Evolutionary conservation across 2,113 vertebrate species (phyloP), one percentile per base, ranked within the genome.

Genomic region (Scartelaos histophorus): DNA sequence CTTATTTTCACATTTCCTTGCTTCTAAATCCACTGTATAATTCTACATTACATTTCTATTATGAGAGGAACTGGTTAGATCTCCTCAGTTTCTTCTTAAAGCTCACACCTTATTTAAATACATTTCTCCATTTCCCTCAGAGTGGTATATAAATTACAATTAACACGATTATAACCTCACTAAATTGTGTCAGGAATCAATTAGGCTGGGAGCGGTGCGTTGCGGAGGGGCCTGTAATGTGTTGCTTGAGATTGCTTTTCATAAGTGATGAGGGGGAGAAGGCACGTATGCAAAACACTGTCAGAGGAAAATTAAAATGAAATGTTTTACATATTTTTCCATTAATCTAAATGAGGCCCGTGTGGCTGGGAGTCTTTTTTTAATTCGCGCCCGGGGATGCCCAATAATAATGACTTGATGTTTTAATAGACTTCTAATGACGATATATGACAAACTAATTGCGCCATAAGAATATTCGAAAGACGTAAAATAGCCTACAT

Each of bases 321-420:
- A 94, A 95, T 90, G 91, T 90, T 94, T 95, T 94, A 93, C 94
- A 95, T 96, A 94, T 96, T 95, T 95, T 95, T 94, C 93, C 95
- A 97, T 97, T 96, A 95, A 96, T 97, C 94, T 95, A 94, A 94
- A 94, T 95, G 92, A 95, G 93, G 92, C 93, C 93, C 94, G 90
- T 91, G 94, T 89, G 93, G 94, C 88, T 93, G 80, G 87, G 93
- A 94, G 93, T 92, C 92, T 93, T 92, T 93, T 95, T 95, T 92
- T 95, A 94, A 96, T 95, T 94, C 94, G 90, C 91, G 90, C 95
- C 89, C 78, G 89, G 80, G 91, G 94, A 93, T 87, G 84, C 87
- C 85, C 74, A 86, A 92, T 64, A 64, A 91, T 92, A 96, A 96
- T 88, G 93, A 96, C 95, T 96, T 96, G 93, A 95, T 96, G 94